Percentiles rank a stretch among this genome's conserved stretches.
Conservation (phyloP, 2,888 invertebrate genomes). For the Agelastica alni region DNA sequence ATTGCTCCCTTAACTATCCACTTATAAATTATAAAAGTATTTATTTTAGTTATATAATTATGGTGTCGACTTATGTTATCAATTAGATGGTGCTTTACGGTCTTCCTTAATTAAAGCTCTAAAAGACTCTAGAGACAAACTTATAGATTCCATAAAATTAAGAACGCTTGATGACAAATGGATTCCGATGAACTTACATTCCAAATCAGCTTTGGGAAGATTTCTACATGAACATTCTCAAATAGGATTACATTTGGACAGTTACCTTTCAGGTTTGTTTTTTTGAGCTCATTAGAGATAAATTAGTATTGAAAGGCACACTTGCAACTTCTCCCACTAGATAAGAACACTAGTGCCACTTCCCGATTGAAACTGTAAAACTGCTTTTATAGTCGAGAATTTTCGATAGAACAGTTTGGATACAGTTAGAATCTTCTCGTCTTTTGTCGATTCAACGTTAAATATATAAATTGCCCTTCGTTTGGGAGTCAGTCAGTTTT, state of each 20-base stretch:
- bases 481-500: too few species aligned
- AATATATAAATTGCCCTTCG: too few species aligned
- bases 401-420: too few species aligned
- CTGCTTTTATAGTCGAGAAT: too few species aligned
- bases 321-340: too few species aligned
- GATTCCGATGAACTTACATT: conserved; percentile 80
- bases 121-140: conserved; percentile 78
- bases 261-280: conserved; percentile 62
- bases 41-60: conserved; percentile 62
- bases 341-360: too few species aligned
- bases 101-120: conserved; percentile 76
- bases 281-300: neutral
- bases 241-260: conserved; percentile 70
- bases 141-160: conserved; percentile 79
- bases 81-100: conserved; percentile 83
- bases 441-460: too few species aligned
- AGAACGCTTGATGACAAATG: conserved; percentile 82
- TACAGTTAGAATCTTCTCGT: too few species aligned
- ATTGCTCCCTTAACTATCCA: too few species aligned
- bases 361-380: too few species aligned
- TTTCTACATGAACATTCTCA: conserved; percentile 72
- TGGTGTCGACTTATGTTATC: conserved; percentile 91
- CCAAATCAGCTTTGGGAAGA: conserved; percentile 61
- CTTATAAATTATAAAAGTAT: too few species aligned
- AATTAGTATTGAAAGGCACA: too few species aligned